Conservation (phyloP, 2,888 invertebrate species). For the Tigriopus californicus region DNA sequence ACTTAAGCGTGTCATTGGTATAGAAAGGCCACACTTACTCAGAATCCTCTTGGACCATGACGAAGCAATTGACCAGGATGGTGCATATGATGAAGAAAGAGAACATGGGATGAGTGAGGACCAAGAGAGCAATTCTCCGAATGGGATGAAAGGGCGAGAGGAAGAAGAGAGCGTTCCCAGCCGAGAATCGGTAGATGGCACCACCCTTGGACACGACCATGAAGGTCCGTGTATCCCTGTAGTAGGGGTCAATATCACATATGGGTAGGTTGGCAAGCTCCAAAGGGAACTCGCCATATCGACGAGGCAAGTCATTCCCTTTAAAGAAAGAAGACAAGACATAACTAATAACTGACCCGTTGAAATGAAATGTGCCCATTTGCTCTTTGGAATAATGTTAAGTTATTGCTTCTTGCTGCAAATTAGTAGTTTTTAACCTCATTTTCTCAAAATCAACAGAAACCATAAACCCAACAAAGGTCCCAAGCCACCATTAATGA, state of each 20-base stretch:
- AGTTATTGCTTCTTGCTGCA: no score
- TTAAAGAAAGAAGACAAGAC: not conserved
- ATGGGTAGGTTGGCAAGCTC: slow-evolving; percentile 12
- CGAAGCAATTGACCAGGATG: slow-evolving; percentile 15
- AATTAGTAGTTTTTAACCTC: no score
- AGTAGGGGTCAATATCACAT: slow-evolving; percentile 14
- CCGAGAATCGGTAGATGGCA: slow-evolving; percentile 13
- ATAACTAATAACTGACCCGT: no score
- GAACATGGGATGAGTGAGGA: slow-evolving; percentile 9
- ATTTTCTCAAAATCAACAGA: no score
- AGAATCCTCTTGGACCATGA: slow-evolving; percentile 12
- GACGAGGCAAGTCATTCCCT: slow-evolving; percentile 13
- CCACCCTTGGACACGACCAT: slow-evolving; percentile 12
- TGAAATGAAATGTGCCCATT: no score
- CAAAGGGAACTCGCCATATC: slow-evolving; percentile 14
- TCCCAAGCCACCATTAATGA: no score
- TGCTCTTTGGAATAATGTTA: no score
- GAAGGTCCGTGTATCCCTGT: slow-evolving; percentile 5
- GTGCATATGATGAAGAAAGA: slow-evolving; percentile 10
- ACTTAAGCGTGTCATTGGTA: no score
- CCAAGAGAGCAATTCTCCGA: slow-evolving; percentile 10
- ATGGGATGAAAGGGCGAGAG: slow-evolving; percentile 15
- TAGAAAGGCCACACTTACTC: not conserved
- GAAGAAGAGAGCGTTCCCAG: slow-evolving; percentile 8
- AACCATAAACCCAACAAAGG: no score